These are phyloP conservation scores for Parasteatoda tepidariorum DNA, from an alignment of 1,140 invertebrate species.

Conservation along the genomic window DNA sequence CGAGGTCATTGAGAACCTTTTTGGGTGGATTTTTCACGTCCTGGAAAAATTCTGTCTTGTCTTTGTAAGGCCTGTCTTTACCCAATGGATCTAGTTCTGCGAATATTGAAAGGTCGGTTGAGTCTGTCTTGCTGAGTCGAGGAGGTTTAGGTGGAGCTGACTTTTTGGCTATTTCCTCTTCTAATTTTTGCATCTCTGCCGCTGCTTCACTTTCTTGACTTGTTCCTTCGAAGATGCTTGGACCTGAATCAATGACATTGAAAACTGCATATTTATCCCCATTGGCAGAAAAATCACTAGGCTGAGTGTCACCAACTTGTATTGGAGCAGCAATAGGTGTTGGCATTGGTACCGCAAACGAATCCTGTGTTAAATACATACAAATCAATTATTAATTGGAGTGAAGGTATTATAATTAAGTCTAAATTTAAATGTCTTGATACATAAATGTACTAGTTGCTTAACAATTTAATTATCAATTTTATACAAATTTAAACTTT, in stretches of 20 bases:
- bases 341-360: constrained; percentile 42
- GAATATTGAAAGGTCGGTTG: constrained; percentile 74
- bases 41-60: constrained; percentile 95
- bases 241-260: constrained; percentile 16
- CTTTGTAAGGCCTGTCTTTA: constrained; percentile 84
- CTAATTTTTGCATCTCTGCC: constrained; percentile 18
- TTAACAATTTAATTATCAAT: too few relatives aligned
- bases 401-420: too few relatives aligned
- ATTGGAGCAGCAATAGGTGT: constrained; percentile 12
- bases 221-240: constrained; percentile 37
- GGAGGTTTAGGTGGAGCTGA: constrained; percentile 36
- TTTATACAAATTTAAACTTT: too few relatives aligned
- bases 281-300: background rate
- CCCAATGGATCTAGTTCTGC: constrained; percentile 91
- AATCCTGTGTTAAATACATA: constrained; percentile 13
- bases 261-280: constrained; percentile 60
- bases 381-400: background rate
- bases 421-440: too few relatives aligned
- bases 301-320: background rate
- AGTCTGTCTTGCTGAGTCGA: constrained; percentile 16
- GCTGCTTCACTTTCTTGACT: background rate
- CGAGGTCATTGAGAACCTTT: constrained; percentile 87
- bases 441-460: too few relatives aligned
- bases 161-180: constrained; percentile 15
- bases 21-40: constrained; percentile 92